phyloP scores from a whole-genome alignment of 2,113 vertebrate species.

The Cebus imitator region DNA sequence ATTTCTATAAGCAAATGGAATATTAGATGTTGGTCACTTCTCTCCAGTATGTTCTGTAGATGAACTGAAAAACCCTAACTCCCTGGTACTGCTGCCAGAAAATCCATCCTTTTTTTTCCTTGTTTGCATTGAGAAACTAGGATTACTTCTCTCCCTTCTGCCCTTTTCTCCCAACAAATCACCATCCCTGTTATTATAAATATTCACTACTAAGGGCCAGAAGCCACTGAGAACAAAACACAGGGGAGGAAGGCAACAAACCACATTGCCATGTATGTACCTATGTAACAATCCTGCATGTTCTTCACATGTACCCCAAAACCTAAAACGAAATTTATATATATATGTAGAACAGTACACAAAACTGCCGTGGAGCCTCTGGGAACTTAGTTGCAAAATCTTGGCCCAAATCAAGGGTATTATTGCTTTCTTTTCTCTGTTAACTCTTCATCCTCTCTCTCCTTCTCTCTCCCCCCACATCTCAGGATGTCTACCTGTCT shows the following conservation, averaged over 20 bases:
- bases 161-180: not conserved
- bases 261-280: no score
- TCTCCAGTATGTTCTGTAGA: not conserved
- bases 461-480: not conserved
- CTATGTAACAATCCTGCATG: no score
- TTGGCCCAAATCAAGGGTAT: not conserved
- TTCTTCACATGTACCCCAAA: no score
- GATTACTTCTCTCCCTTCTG: not conserved
- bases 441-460: not conserved
- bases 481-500: not conserved
- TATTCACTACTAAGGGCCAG: not conserved
- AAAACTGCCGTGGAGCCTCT: fast-evolving
- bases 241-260: not conserved
- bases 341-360: not conserved
- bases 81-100: fast-evolving
- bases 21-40: not conserved
- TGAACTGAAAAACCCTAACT: not conserved
- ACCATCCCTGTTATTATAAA: not conserved
- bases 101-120: not conserved
- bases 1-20: not conserved
- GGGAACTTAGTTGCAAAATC: not conserved
- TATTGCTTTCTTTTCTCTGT: not conserved
- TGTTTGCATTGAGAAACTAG: not conserved
- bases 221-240: not conserved
- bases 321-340: no score